Percentiles rank a stretch among this genome's conserved stretches.
Evolutionary conservation across 2,113 vertebrate species (phyloP).

Genomic region (Aphyosemion australe): DNA sequence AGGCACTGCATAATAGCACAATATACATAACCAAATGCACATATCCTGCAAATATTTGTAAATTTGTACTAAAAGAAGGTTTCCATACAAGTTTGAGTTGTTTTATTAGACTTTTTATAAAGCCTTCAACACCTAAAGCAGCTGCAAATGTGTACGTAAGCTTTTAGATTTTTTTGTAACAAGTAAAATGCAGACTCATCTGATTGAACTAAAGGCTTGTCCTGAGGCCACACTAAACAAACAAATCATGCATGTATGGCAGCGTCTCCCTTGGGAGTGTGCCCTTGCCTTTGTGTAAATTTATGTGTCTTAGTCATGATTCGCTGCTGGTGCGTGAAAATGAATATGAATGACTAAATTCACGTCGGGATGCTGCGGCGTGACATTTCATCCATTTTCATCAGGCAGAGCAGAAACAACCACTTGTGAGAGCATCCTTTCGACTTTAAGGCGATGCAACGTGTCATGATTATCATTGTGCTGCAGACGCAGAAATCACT

Average conservation of each 20-base stretch:
- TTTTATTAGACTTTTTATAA: too few relatives aligned
- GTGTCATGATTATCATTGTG: not conserved
- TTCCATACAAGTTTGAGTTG: too few relatives aligned
- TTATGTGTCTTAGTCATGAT: constrained; percentile 13
- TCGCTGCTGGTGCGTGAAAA: constrained; percentile 33
- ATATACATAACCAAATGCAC: too few relatives aligned
- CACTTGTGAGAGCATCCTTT: not conserved
- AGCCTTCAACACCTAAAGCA: too few relatives aligned
- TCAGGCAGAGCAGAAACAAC: constrained; percentile 7
- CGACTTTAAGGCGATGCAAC: not conserved
- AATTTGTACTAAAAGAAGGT: too few relatives aligned
- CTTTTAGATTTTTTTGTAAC: not conserved
- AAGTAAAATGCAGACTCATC: constrained; percentile 18
- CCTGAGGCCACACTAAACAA: constrained; percentile 27
- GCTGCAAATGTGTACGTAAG: too few relatives aligned
- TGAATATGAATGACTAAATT: constrained; percentile 48
- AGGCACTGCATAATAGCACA: too few relatives aligned
- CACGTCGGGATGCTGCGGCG: constrained; percentile 3
- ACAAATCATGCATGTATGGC: constrained; percentile 31
- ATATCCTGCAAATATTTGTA: too few relatives aligned
- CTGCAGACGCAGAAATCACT: not conserved
- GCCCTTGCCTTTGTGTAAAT: constrained; percentile 9
- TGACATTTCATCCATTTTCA: constrained; percentile 29
- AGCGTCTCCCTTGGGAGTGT: constrained; percentile 12
- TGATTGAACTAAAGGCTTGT: constrained; percentile 25